Percentiles rank a stretch among this genome's conserved stretches.
Evolutionary conservation across 2,113 vertebrate species (phyloP).

Genomic region (Hippocampus zosterae): DNA sequence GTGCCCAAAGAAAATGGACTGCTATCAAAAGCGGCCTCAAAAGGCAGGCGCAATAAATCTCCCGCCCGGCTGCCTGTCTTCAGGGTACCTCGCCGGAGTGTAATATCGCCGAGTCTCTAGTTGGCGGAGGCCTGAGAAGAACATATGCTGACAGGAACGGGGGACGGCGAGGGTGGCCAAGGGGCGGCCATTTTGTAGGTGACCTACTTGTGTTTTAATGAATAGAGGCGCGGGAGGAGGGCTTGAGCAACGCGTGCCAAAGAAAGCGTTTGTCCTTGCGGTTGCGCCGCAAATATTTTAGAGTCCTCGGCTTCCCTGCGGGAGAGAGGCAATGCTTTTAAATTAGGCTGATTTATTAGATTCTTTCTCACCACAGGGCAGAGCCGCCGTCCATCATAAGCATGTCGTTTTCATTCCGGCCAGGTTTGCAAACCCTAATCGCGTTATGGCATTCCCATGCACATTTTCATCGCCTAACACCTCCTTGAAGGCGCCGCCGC

Average conservation of each 20-base stretch:
- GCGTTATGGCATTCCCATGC: constrained; percentile 48
- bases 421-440: constrained; percentile 48
- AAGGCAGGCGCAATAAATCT: constrained; percentile 55
- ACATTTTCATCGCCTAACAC: constrained; percentile 51
- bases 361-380: constrained; percentile 28
- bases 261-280: constrained; percentile 47
- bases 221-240: constrained; percentile 38
- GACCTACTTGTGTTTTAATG: constrained; percentile 68
- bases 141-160: constrained; percentile 66
- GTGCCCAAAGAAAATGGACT: constrained; percentile 43
- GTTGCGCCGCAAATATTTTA: constrained; percentile 33
- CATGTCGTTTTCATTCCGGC: constrained; percentile 37
- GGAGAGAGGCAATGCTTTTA: constrained; percentile 45
- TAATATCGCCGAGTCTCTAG: constrained; percentile 56
- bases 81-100: constrained; percentile 48
- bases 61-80: constrained; percentile 43
- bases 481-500: constrained; percentile 31
- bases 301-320: constrained; percentile 23
- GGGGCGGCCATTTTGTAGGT: constrained; percentile 61
- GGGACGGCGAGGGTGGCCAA: constrained; percentile 55
- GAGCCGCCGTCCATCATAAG: constrained; percentile 54
- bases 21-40: constrained; percentile 46
- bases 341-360: constrained; percentile 53
- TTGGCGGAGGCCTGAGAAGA: constrained; percentile 53
- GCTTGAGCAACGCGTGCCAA: constrained; percentile 33